A percentile compares a stretch with the other conserved stretches of the same genome.
phyloP scores from a whole-genome alignment of 2,113 vertebrate genomes.

The Gymnobelideus leadbeateri region DNA sequence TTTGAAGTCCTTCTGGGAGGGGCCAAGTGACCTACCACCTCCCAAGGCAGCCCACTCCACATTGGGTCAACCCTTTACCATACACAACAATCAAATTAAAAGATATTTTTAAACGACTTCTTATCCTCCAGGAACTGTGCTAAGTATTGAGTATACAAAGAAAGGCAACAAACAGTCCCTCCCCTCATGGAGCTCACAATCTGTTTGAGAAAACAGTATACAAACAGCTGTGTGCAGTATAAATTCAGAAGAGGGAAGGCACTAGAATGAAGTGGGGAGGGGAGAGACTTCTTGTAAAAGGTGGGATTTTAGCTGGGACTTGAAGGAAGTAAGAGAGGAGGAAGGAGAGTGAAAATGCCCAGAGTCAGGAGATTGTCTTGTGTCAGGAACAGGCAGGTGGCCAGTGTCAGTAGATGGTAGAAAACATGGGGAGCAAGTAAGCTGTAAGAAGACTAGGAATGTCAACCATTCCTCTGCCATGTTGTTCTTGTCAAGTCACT shows the following conservation, averaged over 20 bases:
- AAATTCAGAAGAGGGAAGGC: background rate
- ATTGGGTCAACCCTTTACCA: background rate
- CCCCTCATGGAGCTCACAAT: too few species aligned
- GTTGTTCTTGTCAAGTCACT: background rate
- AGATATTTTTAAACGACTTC: background rate
- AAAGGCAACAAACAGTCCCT: background rate
- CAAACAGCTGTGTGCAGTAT: background rate
- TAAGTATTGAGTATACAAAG: background rate
- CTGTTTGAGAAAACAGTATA: too few species aligned
- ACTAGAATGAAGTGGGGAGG: background rate
- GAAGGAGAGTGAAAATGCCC: background rate
- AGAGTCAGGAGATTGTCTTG: background rate
- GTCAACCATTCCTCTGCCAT: background rate
- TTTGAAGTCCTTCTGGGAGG: background rate
- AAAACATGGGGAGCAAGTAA: background rate
- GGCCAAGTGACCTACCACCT: too few species aligned
- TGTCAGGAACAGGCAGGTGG: background rate
- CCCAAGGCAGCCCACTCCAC: background rate
- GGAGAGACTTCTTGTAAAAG: background rate
- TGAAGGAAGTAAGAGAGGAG: background rate
- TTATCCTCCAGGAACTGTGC: too few species aligned
- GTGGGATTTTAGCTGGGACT: background rate
- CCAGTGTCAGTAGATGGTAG: background rate
- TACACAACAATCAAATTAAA: background rate
- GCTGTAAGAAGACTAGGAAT: background rate